Conservation (phyloP, 2,888 invertebrate genomes). For the Nomada fucata region DNA sequence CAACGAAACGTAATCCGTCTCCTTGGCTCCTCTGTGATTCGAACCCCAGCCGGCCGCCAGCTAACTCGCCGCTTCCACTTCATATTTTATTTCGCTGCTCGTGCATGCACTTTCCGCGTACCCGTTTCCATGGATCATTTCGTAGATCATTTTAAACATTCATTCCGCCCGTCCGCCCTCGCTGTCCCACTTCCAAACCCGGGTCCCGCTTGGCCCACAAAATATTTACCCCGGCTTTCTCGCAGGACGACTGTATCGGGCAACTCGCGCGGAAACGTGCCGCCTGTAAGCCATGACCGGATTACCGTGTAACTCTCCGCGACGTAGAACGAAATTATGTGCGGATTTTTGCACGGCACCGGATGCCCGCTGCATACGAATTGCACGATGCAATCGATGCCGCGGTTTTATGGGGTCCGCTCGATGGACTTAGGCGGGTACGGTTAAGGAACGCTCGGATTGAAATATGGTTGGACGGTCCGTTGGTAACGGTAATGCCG, state of each 20-base stretch:
- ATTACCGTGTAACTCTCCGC: constrained; percentile 26
- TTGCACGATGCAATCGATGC: constrained; percentile 8
- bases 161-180: constrained; percentile 42
- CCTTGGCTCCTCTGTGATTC: constrained; percentile 43
- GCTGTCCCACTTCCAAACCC: not conserved
- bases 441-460: constrained; percentile 3
- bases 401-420: not conserved
- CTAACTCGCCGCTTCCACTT: constrained; percentile 22
- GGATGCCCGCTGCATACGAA: constrained; percentile 22
- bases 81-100: constrained; percentile 45
- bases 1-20: constrained; percentile 46
- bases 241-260: not conserved
- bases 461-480: constrained; percentile 1
- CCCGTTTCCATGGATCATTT: constrained; percentile 54
- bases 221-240: constrained; percentile 21
- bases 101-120: not conserved
- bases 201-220: not conserved
- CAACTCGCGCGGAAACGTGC: constrained; percentile 22
- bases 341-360: constrained; percentile 26
- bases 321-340: constrained; percentile 39
- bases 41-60: not conserved
- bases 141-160: constrained; percentile 58
- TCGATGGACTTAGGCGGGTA: not conserved
- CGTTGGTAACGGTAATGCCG: not conserved
- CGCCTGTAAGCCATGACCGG: constrained; percentile 33